Conservation (phyloP, 2,113 vertebrate species). For the Neotragus moschatus region DNA sequence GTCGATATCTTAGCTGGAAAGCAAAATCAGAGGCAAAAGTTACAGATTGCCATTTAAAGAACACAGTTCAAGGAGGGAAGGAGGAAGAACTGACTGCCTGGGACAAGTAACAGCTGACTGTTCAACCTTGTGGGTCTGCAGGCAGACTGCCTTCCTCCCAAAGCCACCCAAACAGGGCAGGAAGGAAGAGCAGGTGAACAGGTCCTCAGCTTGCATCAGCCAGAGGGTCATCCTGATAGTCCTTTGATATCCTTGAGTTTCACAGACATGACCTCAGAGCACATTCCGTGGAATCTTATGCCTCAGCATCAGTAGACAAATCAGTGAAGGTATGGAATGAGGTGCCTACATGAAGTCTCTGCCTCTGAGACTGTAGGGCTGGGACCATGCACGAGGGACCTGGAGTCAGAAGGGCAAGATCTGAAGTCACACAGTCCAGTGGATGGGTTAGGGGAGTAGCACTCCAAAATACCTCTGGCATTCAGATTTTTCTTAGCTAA, state of each 20-base stretch:
- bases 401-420: neutral
- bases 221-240: neutral
- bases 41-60: neutral
- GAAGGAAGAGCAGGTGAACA: neutral
- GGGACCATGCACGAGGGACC: fast-evolving
- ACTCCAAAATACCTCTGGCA: neutral
- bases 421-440: neutral
- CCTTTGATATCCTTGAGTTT: neutral
- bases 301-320: neutral
- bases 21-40: neutral
- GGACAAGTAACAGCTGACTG: fast-evolving
- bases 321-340: neutral
- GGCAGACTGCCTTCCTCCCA: neutral
- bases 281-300: neutral
- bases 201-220: neutral
- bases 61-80: neutral
- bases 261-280: neutral
- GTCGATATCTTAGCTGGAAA: neutral
- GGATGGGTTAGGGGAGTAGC: neutral
- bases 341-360: fast-evolving
- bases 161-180: neutral
- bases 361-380: neutral
- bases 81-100: fast-evolving
- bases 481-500: neutral
- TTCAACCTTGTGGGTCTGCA: neutral